phyloP scores from a whole-genome alignment of 1,140 invertebrate genomes.

The Lasioglossum albipes region DNA sequence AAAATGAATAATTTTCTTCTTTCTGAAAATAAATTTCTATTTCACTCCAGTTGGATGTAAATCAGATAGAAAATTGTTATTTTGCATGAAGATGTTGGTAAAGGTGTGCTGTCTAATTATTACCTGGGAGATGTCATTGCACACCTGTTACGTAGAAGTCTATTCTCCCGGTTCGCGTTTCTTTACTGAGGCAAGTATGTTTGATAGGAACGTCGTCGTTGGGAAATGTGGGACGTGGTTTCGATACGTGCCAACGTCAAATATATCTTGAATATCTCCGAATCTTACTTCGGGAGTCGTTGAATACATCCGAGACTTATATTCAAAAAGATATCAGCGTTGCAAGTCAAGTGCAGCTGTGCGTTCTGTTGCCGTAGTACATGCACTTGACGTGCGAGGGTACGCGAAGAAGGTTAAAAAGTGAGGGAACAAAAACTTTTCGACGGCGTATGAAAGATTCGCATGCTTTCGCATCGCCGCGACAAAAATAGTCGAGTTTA shows the following conservation, averaged over 20 bases:
- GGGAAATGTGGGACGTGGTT: slow-evolving; percentile 36
- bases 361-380: slow-evolving; percentile 41
- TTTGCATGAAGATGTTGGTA: too few relatives aligned
- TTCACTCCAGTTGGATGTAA: too few relatives aligned
- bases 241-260: slow-evolving; percentile 52
- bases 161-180: not conserved
- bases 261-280: slow-evolving; percentile 52
- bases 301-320: slow-evolving; percentile 55
- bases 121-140: not conserved
- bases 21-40: too few relatives aligned
- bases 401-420: slow-evolving; percentile 45
- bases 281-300: slow-evolving; percentile 47
- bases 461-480: not conserved
- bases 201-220: slow-evolving; percentile 44
- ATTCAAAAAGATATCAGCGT: slow-evolving; percentile 55
- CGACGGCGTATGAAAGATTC: not conserved
- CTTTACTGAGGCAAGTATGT: slow-evolving; percentile 16
- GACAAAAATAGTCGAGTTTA: not conserved
- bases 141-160: not conserved
- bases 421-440: slow-evolving; percentile 15
- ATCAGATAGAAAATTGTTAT: too few relatives aligned
- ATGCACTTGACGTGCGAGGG: slow-evolving; percentile 48
- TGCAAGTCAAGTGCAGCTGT: slow-evolving; percentile 55
- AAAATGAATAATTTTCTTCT: too few relatives aligned
- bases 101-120: too few relatives aligned